Evolutionary conservation across 2,113 vertebrate genomes (phyloP).

Genomic region (Petrocephalus zakoni): DNA sequence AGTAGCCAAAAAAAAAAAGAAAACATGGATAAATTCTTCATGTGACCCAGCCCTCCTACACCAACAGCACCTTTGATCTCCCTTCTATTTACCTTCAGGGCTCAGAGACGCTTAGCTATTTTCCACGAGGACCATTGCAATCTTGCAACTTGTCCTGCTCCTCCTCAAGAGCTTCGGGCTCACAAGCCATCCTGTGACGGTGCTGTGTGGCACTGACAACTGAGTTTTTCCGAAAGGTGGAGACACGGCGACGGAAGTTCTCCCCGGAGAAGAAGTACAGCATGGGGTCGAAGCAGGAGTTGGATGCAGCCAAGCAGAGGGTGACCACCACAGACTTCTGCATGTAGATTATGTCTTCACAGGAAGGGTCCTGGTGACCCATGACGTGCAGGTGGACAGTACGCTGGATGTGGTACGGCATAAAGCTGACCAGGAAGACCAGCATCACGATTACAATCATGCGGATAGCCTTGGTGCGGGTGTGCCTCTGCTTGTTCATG

Average conservation of each 20-base stretch:
- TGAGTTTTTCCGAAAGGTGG: slow-evolving; percentile 69
- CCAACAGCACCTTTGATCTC: not conserved
- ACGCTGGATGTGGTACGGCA: slow-evolving; percentile 88
- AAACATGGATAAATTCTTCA: not conserved
- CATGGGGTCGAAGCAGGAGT: slow-evolving; percentile 90
- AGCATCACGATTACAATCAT: slow-evolving; percentile 86
- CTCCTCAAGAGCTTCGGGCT: not conserved
- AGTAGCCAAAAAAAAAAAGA: not conserved
- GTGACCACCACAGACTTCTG: slow-evolving; percentile 88
- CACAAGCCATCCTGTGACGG: not conserved
- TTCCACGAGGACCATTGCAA: not conserved
- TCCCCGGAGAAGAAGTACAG: slow-evolving; percentile 93
- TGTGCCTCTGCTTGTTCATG: slow-evolving; percentile 59
- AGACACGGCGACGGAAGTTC: slow-evolving; percentile 75
- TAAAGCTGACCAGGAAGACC: slow-evolving; percentile 84
- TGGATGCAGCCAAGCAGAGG: slow-evolving; percentile 79
- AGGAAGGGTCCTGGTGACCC: slow-evolving; percentile 36
- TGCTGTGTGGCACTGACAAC: not conserved
- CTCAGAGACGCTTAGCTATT: not conserved
- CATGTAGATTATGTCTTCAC: slow-evolving; percentile 60
- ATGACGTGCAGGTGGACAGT: slow-evolving; percentile 72
- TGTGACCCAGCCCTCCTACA: not conserved
- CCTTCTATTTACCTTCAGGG: not conserved
- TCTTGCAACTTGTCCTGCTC: slow-evolving; percentile 15
- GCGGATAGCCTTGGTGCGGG: slow-evolving; percentile 70